A percentile compares a stretch with the other conserved stretches of the same genome.
Evolutionary conservation across 2,888 invertebrate genomes (phyloP).

Genomic region (Saturnia pavonia): DNA sequence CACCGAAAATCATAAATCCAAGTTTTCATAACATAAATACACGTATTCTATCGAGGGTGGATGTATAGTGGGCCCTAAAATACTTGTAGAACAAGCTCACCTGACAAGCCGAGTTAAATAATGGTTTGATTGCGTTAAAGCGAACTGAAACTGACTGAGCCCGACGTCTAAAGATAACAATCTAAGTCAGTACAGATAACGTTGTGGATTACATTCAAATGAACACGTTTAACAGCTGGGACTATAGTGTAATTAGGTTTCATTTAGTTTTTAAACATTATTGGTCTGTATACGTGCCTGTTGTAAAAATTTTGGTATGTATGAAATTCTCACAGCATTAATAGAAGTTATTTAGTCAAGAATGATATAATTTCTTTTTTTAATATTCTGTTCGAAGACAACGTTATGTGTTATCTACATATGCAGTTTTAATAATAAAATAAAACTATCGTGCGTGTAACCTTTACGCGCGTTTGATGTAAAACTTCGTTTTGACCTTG

Average conservation of each 20-base stretch:
- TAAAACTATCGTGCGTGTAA: too few relatives aligned
- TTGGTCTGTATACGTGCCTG: background rate
- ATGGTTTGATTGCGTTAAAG: slow-evolving; percentile 22
- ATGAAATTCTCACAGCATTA: background rate
- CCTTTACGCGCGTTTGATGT: too few relatives aligned
- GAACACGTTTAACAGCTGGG: slow-evolving; percentile 7
- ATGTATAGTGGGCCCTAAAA: slow-evolving; percentile 26
- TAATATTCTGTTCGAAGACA: too few relatives aligned
- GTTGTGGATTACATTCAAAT: background rate
- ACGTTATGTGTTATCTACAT: too few relatives aligned
- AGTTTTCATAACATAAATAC: slow-evolving; percentile 41
- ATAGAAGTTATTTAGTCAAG: too few relatives aligned
- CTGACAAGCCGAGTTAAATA: slow-evolving; percentile 21
- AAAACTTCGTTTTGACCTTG: too few relatives aligned
- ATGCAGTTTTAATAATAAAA: too few relatives aligned
- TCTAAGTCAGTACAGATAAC: slow-evolving; percentile 13
- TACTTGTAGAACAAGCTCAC: slow-evolving; percentile 21
- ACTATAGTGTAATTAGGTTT: slow-evolving; percentile 8
- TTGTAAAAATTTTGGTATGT: background rate
- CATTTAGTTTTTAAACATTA: slow-evolving; percentile 5
- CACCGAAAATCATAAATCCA: slow-evolving; percentile 61
- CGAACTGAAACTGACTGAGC: slow-evolving; percentile 18
- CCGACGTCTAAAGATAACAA: slow-evolving; percentile 18
- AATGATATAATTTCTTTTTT: too few relatives aligned
- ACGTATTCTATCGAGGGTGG: slow-evolving; percentile 30